These are phyloP conservation scores for Struthidea cinerea DNA, from an alignment of 2,113 vertebrate genomes.

Conservation along the genomic window DNA sequence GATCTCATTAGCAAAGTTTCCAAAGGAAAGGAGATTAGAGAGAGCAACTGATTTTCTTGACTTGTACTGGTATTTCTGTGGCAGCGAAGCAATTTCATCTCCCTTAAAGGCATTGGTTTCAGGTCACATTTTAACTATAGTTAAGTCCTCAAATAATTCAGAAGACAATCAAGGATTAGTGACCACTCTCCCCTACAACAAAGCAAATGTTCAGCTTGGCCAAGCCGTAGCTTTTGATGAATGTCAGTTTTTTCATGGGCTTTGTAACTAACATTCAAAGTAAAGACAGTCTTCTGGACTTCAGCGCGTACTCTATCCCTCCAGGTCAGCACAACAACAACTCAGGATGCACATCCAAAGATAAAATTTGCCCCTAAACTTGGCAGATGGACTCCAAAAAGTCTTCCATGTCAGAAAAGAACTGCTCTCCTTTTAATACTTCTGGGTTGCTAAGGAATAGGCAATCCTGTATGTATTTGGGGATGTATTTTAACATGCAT, in stretches of 20 bases:
- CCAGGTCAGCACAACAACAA: neutral
- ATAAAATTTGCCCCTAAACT: neutral
- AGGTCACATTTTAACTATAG: constrained; percentile 46
- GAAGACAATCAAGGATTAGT: constrained; percentile 32
- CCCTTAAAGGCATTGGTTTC: constrained; percentile 59
- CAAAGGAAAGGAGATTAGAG: constrained; percentile 57
- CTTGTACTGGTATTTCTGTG: constrained; percentile 51
- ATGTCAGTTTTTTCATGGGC: neutral
- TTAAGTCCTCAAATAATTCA: constrained; percentile 39
- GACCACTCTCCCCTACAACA: neutral
- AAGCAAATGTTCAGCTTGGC: neutral
- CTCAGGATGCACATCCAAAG: neutral
- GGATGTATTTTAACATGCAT: neutral
- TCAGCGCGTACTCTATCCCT: neutral
- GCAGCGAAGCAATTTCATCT: constrained; percentile 3
- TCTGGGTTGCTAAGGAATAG: neutral
- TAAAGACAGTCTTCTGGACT: neutral
- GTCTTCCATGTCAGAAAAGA: neutral
- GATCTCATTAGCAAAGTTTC: constrained; percentile 69
- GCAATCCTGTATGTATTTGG: neutral
- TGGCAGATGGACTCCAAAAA: neutral
- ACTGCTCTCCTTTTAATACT: neutral
- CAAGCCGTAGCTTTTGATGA: neutral
- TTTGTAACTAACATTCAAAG: neutral
- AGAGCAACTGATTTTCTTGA: constrained; percentile 56